These are phyloP conservation scores for Xylota segnis DNA, from an alignment of 2,888 invertebrate genomes.

Conservation along the genomic window DNA sequence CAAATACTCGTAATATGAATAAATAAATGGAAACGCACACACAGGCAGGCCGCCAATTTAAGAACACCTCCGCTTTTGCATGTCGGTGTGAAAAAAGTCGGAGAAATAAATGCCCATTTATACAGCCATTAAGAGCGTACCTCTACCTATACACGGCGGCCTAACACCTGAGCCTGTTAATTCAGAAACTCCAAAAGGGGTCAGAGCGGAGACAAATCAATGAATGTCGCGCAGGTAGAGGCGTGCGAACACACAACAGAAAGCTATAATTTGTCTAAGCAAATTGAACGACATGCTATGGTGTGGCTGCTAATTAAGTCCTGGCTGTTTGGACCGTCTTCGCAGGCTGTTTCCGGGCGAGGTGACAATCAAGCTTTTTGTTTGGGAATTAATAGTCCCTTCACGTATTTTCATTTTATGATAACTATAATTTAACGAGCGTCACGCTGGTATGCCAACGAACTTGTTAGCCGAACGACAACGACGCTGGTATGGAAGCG, in stretches of 20 bases:
- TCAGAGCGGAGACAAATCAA: conserved; percentile 54
- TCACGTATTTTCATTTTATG: conserved; percentile 4
- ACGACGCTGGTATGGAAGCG: neutral
- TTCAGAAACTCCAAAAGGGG: conserved; percentile 57
- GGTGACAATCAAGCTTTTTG: neutral
- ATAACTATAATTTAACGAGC: neutral
- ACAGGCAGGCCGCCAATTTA: conserved; percentile 40
- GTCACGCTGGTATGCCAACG: neutral
- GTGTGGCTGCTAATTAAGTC: neutral
- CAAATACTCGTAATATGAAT: conserved; percentile 23
- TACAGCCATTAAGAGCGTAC: conserved; percentile 1
- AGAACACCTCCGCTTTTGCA: conserved; percentile 75
- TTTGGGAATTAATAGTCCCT: neutral
- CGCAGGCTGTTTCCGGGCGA: neutral
- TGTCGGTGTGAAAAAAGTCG: conserved; percentile 46
- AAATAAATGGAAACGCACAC: conserved; percentile 37
- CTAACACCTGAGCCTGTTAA: conserved; percentile 58
- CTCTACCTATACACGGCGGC: conserved; percentile 16
- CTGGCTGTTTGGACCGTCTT: neutral
- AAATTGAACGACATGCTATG: conserved; percentile 10
- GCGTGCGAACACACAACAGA: conserved; percentile 10
- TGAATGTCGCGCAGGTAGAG: conserved; percentile 46
- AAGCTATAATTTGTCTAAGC: neutral
- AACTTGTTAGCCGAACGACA: neutral
- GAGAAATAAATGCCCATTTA: conserved; percentile 71